phyloP scores from a whole-genome alignment of 2,113 vertebrate species.

The Xiphias gladius region DNA sequence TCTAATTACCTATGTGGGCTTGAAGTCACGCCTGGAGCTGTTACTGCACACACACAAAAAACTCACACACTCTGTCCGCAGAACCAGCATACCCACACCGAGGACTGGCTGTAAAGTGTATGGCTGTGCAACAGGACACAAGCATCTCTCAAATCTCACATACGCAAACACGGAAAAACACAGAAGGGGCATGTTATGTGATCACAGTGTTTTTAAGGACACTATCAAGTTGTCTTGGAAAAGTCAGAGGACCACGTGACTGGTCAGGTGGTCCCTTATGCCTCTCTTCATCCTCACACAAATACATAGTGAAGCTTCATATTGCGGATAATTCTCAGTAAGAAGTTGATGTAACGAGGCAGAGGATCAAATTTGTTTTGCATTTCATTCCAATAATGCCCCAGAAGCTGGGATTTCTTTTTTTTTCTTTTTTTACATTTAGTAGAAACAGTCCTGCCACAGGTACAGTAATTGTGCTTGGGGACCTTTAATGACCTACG shows the following conservation, averaged over 20 bases:
- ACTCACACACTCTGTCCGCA: background rate
- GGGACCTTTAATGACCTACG: background rate
- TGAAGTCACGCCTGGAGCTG: slow-evolving; percentile 30
- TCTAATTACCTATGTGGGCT: slow-evolving; percentile 37
- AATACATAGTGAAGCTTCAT: background rate
- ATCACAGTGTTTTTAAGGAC: slow-evolving; percentile 18
- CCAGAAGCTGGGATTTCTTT: background rate
- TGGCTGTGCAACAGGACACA: background rate
- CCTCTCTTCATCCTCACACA: background rate
- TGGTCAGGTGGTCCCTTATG: background rate
- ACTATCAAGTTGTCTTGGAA: slow-evolving; percentile 20
- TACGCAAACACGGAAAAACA: slow-evolving; percentile 2
- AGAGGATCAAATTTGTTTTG: background rate
- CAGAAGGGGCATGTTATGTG: background rate
- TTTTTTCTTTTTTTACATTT: background rate
- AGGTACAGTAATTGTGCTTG: background rate
- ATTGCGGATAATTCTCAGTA: background rate
- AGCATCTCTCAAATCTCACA: background rate
- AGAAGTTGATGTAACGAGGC: background rate
- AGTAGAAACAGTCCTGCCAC: background rate
- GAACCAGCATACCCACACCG: background rate
- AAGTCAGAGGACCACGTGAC: background rate
- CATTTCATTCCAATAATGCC: background rate
- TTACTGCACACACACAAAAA: slow-evolving; percentile 9
- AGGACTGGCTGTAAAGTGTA: background rate